Evolutionary conservation across 2,113 vertebrate species (phyloP).

Genomic region (Cricetomys ansorgei): DNA sequence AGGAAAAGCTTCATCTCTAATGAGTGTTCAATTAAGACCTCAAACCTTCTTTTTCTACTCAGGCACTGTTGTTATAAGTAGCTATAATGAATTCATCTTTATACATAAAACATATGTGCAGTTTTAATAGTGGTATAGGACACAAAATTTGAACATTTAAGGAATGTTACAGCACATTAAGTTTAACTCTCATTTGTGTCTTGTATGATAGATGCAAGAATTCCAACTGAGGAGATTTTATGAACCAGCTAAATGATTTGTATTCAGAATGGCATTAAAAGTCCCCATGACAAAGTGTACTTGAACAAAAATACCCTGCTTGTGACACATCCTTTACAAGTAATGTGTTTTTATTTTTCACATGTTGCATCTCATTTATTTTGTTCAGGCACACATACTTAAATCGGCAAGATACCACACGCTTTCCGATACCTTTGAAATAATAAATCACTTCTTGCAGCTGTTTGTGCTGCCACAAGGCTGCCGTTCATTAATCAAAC

Average conservation of each 20-base stretch:
- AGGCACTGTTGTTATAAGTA: constrained; percentile 49
- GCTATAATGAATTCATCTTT: constrained; percentile 69
- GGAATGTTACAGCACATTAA: constrained; percentile 88
- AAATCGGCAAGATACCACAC: constrained; percentile 88
- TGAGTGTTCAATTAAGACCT: constrained; percentile 59
- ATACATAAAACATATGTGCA: constrained; percentile 70
- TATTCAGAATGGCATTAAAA: constrained; percentile 89
- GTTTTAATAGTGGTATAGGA: constrained; percentile 76
- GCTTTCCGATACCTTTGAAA: constrained; percentile 88
- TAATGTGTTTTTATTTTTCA: constrained; percentile 92
- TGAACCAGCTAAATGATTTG: constrained; percentile 90
- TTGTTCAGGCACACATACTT: constrained; percentile 88
- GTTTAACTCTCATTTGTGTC: constrained; percentile 89
- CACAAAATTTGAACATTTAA: constrained; percentile 84
- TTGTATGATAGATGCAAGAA: constrained; percentile 89
- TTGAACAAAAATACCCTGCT: constrained; percentile 89
- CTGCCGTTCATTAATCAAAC: constrained; percentile 92
- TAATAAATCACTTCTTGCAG: constrained; percentile 93
- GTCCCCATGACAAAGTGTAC: constrained; percentile 89
- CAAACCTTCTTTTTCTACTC: not conserved
- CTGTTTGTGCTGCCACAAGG: constrained; percentile 87
- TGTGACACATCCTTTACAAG: constrained; percentile 88
- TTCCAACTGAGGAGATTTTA: constrained; percentile 88
- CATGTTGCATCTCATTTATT: constrained; percentile 93
- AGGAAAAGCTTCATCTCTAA: not conserved